Evolutionary conservation across 53 echinoderm and acorn worm species (phyloP).

Genomic region (Luidia sarsii): DNA sequence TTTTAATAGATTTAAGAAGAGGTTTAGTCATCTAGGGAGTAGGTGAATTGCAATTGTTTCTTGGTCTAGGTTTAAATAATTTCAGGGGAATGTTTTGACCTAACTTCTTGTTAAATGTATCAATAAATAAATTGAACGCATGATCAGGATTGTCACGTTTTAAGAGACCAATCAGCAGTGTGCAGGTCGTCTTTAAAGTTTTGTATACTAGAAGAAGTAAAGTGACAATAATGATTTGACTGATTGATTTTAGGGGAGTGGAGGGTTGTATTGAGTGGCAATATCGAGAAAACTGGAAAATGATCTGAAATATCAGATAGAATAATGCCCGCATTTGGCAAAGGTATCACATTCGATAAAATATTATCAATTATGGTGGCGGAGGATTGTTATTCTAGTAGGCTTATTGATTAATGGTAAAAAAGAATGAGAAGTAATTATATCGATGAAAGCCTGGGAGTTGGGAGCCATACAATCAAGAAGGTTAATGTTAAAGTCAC

Average conservation of each 20-base stretch:
- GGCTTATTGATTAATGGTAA: constrained; percentile 8
- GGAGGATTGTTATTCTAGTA: constrained; percentile 4
- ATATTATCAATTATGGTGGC: constrained; percentile 28
- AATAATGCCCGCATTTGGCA: constrained; percentile 14
- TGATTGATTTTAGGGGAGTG: not conserved
- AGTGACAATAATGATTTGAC: not conserved
- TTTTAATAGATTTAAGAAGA: constrained; percentile 1
- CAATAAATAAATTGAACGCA: constrained; percentile 10
- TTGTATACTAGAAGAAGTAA: not conserved
- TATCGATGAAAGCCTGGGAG: not conserved
- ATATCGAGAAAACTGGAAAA: constrained; percentile 13
- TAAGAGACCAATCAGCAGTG: not conserved
- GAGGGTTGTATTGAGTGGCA: not conserved
- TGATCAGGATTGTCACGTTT: not conserved
- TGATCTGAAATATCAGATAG: constrained; percentile 36
- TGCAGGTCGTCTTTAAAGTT: not conserved
- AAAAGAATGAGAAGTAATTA: not conserved
- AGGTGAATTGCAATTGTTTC: not conserved
- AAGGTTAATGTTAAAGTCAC: not conserved
- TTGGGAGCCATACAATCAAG: not conserved
- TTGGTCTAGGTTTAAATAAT: not conserved
- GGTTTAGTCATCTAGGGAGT: not conserved
- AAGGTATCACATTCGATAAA: not conserved
- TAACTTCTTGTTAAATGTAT: not conserved
- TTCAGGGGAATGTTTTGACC: not conserved